Conservation (phyloP, 2,113 vertebrate species). For the Baryphthengus martii region DNA sequence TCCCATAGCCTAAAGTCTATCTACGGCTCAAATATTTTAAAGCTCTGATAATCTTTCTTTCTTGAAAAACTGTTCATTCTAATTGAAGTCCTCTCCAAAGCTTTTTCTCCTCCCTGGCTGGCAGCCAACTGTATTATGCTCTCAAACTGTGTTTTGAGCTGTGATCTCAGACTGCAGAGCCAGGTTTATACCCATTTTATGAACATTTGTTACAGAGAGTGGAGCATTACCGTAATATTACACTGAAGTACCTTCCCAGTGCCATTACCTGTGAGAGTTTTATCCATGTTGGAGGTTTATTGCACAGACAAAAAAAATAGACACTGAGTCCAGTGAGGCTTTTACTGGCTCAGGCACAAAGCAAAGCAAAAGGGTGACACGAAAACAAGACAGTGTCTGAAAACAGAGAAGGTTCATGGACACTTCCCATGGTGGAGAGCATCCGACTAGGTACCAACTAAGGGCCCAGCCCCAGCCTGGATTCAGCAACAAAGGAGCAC, state of each 20-base stretch:
- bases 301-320: background rate
- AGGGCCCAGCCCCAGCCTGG: background rate
- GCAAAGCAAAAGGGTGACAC: background rate
- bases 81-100: background rate
- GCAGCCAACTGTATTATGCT: background rate
- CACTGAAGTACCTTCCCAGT: background rate
- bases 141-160: background rate
- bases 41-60: background rate
- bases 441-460: background rate
- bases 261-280: background rate
- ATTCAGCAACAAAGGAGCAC: background rate
- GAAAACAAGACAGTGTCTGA: background rate
- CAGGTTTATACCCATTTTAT: background rate
- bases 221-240: background rate
- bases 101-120: background rate
- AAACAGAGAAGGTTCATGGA: background rate
- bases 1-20: background rate
- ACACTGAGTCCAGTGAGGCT: background rate
- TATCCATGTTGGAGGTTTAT: background rate
- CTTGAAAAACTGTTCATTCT: background rate
- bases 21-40: background rate
- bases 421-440: fast-evolving
- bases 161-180: background rate
- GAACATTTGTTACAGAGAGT: background rate
- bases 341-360: background rate